These are phyloP conservation scores for Pseudorhombus dupliciocellatus DNA, from an alignment of 2,113 vertebrate species.

Conservation along the genomic window DNA sequence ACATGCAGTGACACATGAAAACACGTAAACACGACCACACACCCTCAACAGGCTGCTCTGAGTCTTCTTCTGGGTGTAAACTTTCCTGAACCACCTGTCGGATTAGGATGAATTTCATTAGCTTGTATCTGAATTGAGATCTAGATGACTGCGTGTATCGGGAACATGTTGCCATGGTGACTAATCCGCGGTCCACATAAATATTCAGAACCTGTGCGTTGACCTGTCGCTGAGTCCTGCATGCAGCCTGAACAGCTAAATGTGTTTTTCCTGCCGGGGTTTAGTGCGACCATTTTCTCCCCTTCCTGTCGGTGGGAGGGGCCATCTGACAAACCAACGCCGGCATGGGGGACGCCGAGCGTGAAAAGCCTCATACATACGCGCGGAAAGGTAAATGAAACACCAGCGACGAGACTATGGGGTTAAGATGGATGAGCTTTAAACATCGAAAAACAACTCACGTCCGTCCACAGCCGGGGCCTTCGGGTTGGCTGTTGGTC, in stretches of 20 bases:
- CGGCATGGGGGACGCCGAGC: slow-evolving; percentile 21
- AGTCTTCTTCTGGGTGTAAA: neutral
- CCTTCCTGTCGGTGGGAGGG: neutral
- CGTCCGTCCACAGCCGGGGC: slow-evolving; percentile 89
- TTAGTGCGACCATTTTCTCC: slow-evolving; percentile 3
- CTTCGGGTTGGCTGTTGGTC: slow-evolving; percentile 89
- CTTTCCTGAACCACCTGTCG: neutral
- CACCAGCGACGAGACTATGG: slow-evolving; percentile 11
- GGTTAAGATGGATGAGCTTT: neutral
- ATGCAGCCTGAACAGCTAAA: too few relatives aligned
- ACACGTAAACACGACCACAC: slow-evolving; percentile 2
- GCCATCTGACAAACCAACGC: slow-evolving; percentile 13
- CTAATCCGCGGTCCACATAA: slow-evolving; percentile 16
- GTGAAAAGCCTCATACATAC: slow-evolving; percentile 9
- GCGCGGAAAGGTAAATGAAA: slow-evolving; percentile 26
- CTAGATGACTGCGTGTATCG: neutral
- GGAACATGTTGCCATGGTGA: slow-evolving; percentile 9
- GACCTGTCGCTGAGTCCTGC: too few relatives aligned
- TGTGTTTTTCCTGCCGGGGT: neutral
- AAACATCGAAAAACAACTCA: slow-evolving; percentile 67
- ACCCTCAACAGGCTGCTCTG: neutral
- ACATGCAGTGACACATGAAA: slow-evolving; percentile 49
- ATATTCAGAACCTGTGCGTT: neutral
- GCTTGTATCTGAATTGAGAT: slow-evolving; percentile 2
- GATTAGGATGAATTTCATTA: slow-evolving; percentile 14